Evolutionary conservation across 2,888 invertebrate genomes (phyloP), one percentile per base, ranked within the genome.

Genomic region (Nymphalis polychloros): DNA sequence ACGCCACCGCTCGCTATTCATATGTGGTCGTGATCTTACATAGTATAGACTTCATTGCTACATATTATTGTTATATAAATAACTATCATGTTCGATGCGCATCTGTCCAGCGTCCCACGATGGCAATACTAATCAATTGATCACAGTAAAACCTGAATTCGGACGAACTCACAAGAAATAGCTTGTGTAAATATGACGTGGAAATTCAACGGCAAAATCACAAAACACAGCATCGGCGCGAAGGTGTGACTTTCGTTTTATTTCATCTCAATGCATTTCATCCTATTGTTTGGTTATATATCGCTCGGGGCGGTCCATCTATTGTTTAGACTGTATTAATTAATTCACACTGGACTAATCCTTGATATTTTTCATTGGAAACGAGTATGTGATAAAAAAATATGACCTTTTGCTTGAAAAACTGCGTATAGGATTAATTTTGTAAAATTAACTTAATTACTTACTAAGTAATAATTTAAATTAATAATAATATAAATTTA

Each of bases 251-350:
- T 41, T 55, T 55, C 55, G 60, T 66, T 68, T 67, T 69, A 69
- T 68, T 71, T 71, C 63, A 62, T 66, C 61, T 66, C 63, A 62
- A 63, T 70, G 73, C 70, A 73, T 67, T 55, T 64, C 67, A 48
- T 49, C 48, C 72, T 61, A 72, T 75, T 75, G 75, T 75, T 60
- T 68, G 53, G 63, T 68, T 67, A 68, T 68, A 64, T 68, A 72
- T 70, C 68, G 70, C 69, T 49, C 17, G 63, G 70, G 73, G 75
- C 75, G 71, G 64, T 64, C 62, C 64, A 20, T 53, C 70, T 69
- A 74, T 77, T 77, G 77, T 76, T 75, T 62, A 67, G 64, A 71
- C 63, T 73, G 73, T 72, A 74, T 75, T 76, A 76, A 76, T 76
- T 76, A 75, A 76, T 73, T 72, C 70, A 68, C 63, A 53, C 46